A percentile compares a stretch with the other conserved stretches of the same genome.
Conservation (phyloP, 2,888 invertebrate species). For the Macrosiphum euphorbiae region DNA sequence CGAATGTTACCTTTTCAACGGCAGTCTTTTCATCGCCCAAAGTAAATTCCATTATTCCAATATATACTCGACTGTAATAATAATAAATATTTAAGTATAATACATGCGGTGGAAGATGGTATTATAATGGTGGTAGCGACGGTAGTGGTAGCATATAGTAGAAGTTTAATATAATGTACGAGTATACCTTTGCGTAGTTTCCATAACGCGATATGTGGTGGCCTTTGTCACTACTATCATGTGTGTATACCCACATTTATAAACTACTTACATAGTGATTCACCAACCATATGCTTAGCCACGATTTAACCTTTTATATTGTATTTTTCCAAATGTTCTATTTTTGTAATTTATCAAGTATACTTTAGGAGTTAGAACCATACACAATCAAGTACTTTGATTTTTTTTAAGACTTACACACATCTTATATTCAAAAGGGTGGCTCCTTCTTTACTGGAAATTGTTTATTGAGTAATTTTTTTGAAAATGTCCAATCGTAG, state of each 20-base stretch:
- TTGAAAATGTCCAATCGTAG: not conserved
- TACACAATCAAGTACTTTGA: not conserved
- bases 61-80: not conserved
- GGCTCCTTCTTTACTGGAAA: not conserved
- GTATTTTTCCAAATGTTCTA: not conserved
- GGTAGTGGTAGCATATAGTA: slow-evolving; percentile 11
- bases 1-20: slow-evolving; percentile 47
- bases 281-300: not conserved
- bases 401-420: not conserved
- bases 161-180: not conserved
- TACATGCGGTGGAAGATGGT: not conserved
- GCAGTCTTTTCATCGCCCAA: slow-evolving; percentile 31
- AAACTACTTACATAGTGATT: not conserved
- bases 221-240: not conserved
- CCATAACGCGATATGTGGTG: not conserved
- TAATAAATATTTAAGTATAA: not conserved
- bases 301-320: not conserved
- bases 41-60: slow-evolving; percentile 39
- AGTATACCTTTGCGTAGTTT: not conserved
- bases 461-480: not conserved
- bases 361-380: too few relatives aligned
- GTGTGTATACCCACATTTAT: not conserved
- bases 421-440: not conserved
- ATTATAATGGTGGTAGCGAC: not conserved
- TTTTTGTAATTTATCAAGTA: not conserved